Evolutionary conservation across 2,113 vertebrate species (phyloP).

Genomic region (Numida meleagris): DNA sequence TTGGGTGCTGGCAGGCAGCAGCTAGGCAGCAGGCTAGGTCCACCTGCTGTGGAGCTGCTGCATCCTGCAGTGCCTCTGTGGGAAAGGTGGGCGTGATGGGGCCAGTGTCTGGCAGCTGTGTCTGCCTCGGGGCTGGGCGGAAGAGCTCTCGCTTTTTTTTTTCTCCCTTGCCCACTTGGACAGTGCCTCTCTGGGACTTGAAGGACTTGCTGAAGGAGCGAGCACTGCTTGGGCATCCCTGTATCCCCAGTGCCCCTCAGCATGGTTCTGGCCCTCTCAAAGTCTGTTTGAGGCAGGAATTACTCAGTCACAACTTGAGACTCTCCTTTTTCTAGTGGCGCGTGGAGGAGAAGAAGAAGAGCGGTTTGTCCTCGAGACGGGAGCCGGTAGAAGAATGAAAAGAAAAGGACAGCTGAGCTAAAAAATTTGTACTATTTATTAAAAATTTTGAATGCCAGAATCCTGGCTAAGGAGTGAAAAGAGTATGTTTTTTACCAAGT

Average conservation of each 20-base stretch:
- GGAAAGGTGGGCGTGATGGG: too few species aligned
- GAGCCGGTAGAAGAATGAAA: slow-evolving; percentile 12
- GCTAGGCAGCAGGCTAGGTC: too few species aligned
- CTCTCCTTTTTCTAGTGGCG: slow-evolving; percentile 1
- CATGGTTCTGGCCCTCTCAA: background rate
- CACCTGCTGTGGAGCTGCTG: background rate
- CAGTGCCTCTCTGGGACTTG: too few species aligned
- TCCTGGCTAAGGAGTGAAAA: background rate
- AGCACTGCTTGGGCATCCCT: too few species aligned
- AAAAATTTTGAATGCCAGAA: background rate
- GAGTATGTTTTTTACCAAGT: background rate
- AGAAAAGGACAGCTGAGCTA: background rate
- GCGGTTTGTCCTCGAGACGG: slow-evolving; percentile 28
- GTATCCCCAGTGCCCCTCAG: too few species aligned
- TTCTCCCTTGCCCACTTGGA: too few species aligned
- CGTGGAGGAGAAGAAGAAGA: slow-evolving; percentile 7
- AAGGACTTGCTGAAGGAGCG: too few species aligned
- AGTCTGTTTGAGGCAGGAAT: slow-evolving; percentile 35
- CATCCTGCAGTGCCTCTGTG: too few species aligned
- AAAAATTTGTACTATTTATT: background rate
- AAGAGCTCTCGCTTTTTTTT: too few species aligned
- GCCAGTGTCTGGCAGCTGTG: background rate
- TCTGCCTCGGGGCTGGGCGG: too few species aligned
- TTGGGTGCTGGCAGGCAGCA: too few species aligned
- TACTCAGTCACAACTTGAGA: background rate